Percentiles rank a stretch among this genome's conserved stretches.
phyloP scores from a whole-genome alignment of 92 coral and sea anemone species.

The Bergia sp. region DNA sequence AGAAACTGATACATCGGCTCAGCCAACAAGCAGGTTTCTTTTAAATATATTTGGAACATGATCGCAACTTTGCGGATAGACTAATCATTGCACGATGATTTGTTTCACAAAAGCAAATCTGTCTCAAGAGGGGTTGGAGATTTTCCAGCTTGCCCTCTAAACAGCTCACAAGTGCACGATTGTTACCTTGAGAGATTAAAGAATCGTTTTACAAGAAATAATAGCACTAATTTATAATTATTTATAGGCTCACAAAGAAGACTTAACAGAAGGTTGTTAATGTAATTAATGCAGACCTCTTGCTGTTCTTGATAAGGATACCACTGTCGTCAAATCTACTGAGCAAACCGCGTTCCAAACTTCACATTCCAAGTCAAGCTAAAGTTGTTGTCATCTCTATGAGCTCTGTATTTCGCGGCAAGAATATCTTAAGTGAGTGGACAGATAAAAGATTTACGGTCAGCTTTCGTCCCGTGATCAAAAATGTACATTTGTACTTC shows the following conservation, averaged over 20 bases:
- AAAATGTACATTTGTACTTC: conserved; percentile 21
- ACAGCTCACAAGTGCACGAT: not conserved
- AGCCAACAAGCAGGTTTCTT: conserved; percentile 17
- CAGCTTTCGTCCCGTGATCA: conserved; percentile 13
- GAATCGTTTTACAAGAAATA: not conserved
- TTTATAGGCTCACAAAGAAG: not conserved
- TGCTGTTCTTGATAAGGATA: not conserved
- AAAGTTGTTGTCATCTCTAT: not conserved
- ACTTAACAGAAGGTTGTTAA: not conserved
- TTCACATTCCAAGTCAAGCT: not conserved
- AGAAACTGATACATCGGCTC: not conserved
- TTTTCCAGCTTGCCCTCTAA: not conserved
- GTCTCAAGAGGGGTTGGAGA: not conserved
- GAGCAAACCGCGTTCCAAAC: not conserved
- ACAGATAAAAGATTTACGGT: not conserved
- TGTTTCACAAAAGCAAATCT: not conserved
- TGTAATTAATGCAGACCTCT: not conserved
- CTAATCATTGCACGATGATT: not conserved
- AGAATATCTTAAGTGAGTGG: not conserved
- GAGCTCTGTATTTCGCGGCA: not conserved
- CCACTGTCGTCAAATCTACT: not conserved
- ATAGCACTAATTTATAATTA: not conserved
- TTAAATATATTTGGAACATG: not conserved
- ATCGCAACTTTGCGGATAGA: not conserved
- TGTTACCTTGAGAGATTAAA: not conserved